A percentile compares a stretch with the other conserved stretches of the same genome.
Evolutionary conservation across 2,888 invertebrate genomes (phyloP).

Genomic region (Clepsis dumicolana): DNA sequence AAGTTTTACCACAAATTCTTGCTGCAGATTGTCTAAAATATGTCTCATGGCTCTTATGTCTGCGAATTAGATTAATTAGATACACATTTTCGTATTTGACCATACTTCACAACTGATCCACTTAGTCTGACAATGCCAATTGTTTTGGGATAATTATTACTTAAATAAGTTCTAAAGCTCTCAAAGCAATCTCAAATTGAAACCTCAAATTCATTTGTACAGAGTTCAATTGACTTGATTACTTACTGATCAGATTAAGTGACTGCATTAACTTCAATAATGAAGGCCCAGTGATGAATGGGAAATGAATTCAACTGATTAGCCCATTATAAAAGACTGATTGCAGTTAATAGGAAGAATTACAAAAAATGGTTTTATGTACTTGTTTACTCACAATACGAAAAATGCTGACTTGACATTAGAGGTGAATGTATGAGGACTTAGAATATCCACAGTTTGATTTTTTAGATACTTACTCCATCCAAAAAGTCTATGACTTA

Average conservation of each 20-base stretch:
- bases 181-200: not conserved
- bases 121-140: no score
- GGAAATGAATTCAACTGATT: not conserved
- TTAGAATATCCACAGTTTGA: no score
- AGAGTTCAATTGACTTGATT: not conserved
- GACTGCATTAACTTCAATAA: not conserved
- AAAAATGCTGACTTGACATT: no score
- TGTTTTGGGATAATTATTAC: no score
- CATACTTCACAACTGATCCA: no score
- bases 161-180: no score
- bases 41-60: no score
- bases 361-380: not conserved
- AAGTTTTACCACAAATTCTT: not conserved
- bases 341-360: constrained; percentile 5
- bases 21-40: not conserved
- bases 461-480: no score
- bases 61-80: no score
- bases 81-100: no score
- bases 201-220: not conserved
- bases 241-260: not conserved
- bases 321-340: not conserved
- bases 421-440: no score
- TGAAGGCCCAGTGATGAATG: not conserved
- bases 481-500: no score
- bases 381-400: not conserved